Evolutionary conservation across 2,113 vertebrate genomes (phyloP).

Genomic region (Cephalopholis sonnerati): DNA sequence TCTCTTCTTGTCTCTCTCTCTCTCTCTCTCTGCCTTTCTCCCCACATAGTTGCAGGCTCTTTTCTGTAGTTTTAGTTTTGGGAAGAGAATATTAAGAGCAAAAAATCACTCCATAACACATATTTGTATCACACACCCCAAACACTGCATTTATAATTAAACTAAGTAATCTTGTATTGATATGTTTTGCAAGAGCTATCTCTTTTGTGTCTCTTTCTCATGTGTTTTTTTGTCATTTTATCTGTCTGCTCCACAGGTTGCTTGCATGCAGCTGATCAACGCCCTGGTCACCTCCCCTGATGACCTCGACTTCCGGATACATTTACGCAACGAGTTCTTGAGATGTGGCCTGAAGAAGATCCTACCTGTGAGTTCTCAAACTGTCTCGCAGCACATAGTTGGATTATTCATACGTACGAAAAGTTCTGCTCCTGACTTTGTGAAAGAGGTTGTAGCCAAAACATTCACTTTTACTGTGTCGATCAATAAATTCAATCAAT

Average conservation of each 20-base stretch:
- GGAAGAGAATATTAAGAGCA: not conserved
- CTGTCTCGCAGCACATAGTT: not conserved
- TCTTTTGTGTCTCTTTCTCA: not conserved
- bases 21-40: not conserved
- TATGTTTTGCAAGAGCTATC: not conserved
- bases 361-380: conserved; percentile 90
- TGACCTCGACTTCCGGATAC: conserved; percentile 98
- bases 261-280: conserved; percentile 99
- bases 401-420: not conserved
- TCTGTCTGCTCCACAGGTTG: conserved; percentile 85
- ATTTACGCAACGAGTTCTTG: conserved; percentile 96
- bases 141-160: not conserved
- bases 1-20: conserved; percentile 2
- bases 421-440: not conserved
- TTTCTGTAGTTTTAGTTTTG: conserved; percentile 12
- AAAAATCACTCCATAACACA: not conserved
- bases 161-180: not conserved
- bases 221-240: not conserved
- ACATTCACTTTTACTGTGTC: not conserved
- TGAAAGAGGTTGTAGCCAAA: not conserved
- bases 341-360: conserved; percentile 95
- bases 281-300: conserved; percentile 96
- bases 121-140: not conserved
- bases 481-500: not conserved
- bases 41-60: not conserved